phyloP scores from a whole-genome alignment of 2,888 invertebrate species.

The Ariolimax columbianus region DNA sequence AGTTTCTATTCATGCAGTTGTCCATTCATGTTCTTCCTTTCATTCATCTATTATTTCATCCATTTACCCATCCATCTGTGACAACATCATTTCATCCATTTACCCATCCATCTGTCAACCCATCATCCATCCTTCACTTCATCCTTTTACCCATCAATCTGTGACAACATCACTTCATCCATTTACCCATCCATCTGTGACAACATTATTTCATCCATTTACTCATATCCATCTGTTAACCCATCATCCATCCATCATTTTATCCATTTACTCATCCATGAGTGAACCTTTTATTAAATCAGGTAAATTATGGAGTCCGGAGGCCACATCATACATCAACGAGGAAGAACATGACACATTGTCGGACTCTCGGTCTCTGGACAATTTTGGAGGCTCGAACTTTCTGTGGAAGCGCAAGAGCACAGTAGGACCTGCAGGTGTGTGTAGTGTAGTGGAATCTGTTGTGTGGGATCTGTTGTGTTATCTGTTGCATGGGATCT shows the following conservation, averaged over 20 bases:
- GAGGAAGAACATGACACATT: slow-evolving; percentile 73
- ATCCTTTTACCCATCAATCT: background rate
- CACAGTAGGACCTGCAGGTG: slow-evolving; percentile 36
- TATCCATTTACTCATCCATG: background rate
- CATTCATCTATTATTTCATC: background rate
- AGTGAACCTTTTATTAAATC: slow-evolving; percentile 13
- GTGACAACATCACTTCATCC: background rate
- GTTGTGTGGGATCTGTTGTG: too few relatives aligned
- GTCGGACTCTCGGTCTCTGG: slow-evolving; percentile 70
- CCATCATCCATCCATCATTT: background rate
- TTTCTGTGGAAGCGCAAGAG: slow-evolving; percentile 49
- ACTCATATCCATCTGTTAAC: background rate
- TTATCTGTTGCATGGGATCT: too few relatives aligned
- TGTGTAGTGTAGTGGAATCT: too few relatives aligned
- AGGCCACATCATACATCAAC: slow-evolving; percentile 71
- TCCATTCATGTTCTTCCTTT: too few relatives aligned
- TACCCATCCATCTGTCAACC: background rate
- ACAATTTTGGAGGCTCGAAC: slow-evolving; percentile 54
- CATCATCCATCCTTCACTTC: background rate
- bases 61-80: background rate
- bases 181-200: background rate
- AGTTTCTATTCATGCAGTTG: too few relatives aligned
- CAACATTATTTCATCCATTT: background rate
- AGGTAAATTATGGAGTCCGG: slow-evolving; percentile 75
- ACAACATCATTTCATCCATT: too few relatives aligned